Evolutionary conservation across 2,113 vertebrate species (phyloP), one percentile per base, ranked within the genome.

Genomic region (Trematomus loennbergii): DNA sequence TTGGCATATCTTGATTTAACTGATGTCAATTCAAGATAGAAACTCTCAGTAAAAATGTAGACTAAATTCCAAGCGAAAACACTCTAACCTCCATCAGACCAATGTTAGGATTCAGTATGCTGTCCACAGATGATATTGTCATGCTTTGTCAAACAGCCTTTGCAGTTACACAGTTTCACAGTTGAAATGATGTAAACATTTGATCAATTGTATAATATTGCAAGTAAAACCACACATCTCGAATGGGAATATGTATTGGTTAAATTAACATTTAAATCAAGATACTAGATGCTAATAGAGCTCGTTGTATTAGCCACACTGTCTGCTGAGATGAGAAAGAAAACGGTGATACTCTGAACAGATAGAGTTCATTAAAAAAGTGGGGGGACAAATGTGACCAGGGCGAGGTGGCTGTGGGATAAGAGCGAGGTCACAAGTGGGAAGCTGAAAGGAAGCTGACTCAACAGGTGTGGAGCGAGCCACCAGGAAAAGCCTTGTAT

Each of bases 391-490:
- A 45, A 75, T 62, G 69, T 71, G 40, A 68, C 20, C 45, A 17
- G 15, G 55, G 33, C 7, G 50, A 75, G 61, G 43, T 54, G n/a
- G 4, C 46, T 58, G 40, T 18, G 69, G 25, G 70, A 73, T 58
- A 72, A 72, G 53, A 61, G 40, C 3, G 53, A 82, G 83, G 84
- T 81, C 81, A 75, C 53, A 82, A 82, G 64, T 91, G 81, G 79
- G 72, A 69, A 75, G 71, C 70, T 49, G 84, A 89, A 59, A 85
- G 91, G 92, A 93, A 90, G 66, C 50, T 87, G 85, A 88, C 59
- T 90, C 87, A 57, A 83, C 89, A 91, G 74, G 86, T 84, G 79
- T 66, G 59, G 54, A 63, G 45, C 63, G 16, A 54, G 29, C 45
- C 18, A 25, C 82, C 82, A 72, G 87, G 85, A 87, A 89, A 76